These are phyloP conservation scores for Copsychus sechellarum DNA, from an alignment of 2,113 vertebrate species.

Conservation along the genomic window DNA sequence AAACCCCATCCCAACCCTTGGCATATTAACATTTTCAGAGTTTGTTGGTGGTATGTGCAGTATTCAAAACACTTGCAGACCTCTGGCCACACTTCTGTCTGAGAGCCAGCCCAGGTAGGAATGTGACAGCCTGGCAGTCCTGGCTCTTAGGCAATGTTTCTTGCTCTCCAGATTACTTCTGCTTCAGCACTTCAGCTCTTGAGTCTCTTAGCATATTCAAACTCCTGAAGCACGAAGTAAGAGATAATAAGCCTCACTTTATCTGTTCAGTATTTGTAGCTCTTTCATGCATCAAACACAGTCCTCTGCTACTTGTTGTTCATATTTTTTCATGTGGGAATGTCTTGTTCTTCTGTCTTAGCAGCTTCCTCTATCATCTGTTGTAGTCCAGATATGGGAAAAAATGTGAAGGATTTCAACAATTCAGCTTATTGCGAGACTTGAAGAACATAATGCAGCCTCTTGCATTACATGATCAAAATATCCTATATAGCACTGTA, in stretches of 20 bases:
- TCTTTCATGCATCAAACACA: slow-evolving; percentile 18
- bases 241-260: slow-evolving; percentile 36
- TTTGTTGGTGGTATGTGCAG: neutral
- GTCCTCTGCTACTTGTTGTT: neutral
- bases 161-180: slow-evolving; percentile 55
- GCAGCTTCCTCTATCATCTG: neutral
- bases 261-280: slow-evolving; percentile 46
- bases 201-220: slow-evolving; percentile 22
- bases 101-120: slow-evolving; percentile 52
- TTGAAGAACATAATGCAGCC: neutral
- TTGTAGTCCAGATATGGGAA: slow-evolving; percentile 9
- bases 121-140: slow-evolving; percentile 45
- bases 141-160: neutral
- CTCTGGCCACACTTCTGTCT: neutral
- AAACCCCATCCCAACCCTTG: neutral
- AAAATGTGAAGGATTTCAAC: slow-evolving; percentile 46
- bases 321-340: neutral
- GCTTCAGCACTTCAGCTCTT: slow-evolving; percentile 26
- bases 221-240: neutral
- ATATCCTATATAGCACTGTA: neutral
- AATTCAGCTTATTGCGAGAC: neutral
- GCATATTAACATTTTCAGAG: neutral
- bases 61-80: neutral
- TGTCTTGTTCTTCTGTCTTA: slow-evolving; percentile 12
- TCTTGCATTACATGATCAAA: neutral